These are phyloP conservation scores for Drosophila atripex DNA, from an alignment of 2,888 invertebrate species.

Conservation along the genomic window DNA sequence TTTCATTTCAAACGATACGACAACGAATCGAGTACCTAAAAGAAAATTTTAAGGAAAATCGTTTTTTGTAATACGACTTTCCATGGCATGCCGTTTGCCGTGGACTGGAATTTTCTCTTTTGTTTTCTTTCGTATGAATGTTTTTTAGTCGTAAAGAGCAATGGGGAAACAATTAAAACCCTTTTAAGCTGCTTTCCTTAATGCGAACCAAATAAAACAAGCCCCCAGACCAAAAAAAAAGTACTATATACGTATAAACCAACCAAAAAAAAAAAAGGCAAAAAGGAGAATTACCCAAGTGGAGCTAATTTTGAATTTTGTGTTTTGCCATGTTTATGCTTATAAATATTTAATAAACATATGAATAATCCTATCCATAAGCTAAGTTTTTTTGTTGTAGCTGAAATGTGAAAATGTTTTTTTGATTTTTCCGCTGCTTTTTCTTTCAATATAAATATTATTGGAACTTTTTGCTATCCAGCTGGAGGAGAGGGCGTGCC, in stretches of 20 bases:
- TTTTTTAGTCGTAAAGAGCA: constrained; percentile 39
- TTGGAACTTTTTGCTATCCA: constrained; percentile 35
- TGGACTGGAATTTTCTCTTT: constrained; percentile 42
- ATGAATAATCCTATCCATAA: constrained; percentile 53
- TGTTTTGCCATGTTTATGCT: constrained; percentile 64
- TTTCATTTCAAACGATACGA: constrained; percentile 39
- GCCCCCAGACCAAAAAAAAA: constrained; percentile 10
- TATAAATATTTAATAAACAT: constrained; percentile 49
- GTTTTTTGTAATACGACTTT: constrained; percentile 50
- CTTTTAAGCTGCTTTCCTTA: constrained; percentile 46
- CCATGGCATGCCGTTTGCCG: constrained; percentile 30
- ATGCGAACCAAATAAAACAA: constrained; percentile 39
- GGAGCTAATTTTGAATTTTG: constrained; percentile 47
- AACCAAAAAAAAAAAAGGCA: constrained; percentile 9
- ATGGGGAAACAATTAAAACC: constrained; percentile 44
- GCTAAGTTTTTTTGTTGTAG: constrained; percentile 70
- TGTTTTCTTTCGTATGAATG: constrained; percentile 44
- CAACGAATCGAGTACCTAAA: constrained; percentile 22
- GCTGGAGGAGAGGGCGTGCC: constrained; percentile 20
- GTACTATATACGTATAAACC: constrained; percentile 13
- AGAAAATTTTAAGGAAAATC: constrained; percentile 38
- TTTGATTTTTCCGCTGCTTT: constrained; percentile 44
- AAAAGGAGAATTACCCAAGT: constrained; percentile 25
- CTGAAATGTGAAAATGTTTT: constrained; percentile 70
- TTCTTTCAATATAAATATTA: constrained; percentile 35